Percentiles rank a stretch among this genome's conserved stretches.
Evolutionary conservation across 92 coral and sea anemone species (phyloP).

Genomic region (Parazoanthus atlanticus): DNA sequence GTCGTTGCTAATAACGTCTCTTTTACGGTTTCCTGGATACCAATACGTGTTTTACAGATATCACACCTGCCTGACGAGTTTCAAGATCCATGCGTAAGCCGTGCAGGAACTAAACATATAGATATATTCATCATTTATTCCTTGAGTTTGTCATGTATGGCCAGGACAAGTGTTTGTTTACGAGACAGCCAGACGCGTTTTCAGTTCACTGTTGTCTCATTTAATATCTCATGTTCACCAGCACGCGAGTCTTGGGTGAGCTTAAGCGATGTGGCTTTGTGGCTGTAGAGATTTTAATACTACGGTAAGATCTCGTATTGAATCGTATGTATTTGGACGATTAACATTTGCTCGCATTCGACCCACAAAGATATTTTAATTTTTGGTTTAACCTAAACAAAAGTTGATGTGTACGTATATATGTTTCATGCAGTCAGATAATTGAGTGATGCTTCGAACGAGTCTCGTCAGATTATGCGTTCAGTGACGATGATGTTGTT

Average conservation of each 20-base stretch:
- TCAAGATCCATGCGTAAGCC: not conserved
- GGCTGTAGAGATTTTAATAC: not conserved
- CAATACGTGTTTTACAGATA: not conserved
- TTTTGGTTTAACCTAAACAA: not conserved
- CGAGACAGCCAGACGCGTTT: not conserved
- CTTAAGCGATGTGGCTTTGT: not conserved
- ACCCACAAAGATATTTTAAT: not conserved
- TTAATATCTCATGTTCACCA: not conserved
- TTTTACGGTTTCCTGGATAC: not conserved
- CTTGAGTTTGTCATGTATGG: not conserved
- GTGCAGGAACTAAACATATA: not conserved
- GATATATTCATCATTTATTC: not conserved
- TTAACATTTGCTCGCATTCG: not conserved
- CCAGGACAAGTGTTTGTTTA: not conserved
- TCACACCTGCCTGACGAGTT: not conserved
- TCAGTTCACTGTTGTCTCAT: not conserved
- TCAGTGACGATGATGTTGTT: not conserved
- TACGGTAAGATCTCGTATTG: not conserved
- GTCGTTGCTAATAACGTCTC: not conserved
- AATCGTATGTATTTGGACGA: not conserved
- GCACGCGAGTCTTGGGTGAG: not conserved
- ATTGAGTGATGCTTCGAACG: not conserved
- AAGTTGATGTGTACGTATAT: not conserved
- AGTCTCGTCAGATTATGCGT: not conserved
- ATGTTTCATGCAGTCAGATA: not conserved